Base-by-base conservation (phyloP, 2,888 invertebrate genomes). In the Campaea margaritaria region DNA sequence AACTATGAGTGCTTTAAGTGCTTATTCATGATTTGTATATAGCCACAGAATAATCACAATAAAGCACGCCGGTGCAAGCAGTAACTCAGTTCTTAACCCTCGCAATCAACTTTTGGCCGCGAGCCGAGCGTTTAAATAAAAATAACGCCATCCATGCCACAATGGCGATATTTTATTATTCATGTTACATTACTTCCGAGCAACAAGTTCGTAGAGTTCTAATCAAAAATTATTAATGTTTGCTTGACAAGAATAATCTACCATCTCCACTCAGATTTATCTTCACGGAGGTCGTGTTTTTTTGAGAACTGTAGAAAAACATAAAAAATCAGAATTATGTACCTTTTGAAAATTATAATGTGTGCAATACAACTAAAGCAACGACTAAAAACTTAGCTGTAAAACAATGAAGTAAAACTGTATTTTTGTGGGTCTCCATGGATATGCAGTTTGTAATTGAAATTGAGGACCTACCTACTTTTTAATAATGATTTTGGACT, bases 121-220 rank as follows among this genome's bases (percentile, higher is more conserved):
- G 16, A 10, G 54, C 49, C 48, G 53, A 48, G 39, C 41, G 16
- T 48, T 58, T 58, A 52, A 58, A 52, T 58, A 58, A 58, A 58
- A 59, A 49, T 16, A 46, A 27, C 46, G 34, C 49, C 48, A 39
- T 31, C 34, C 13, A 12, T 34, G 41, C 44, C 53, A 49, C 45
- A 53, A 34, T 13, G 52, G 52, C 48, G 13, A 49, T 54, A 49
- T 41, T 54, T 51, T 44, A 60, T 43, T 60, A 60, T 60, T 60
- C 60, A 60, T 55, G 55, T 50, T 46, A 47, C 51, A 60, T 55
- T 50, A 60, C 46, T 60, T 48, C 48, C 34, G 41, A 38, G 60
- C 60, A 60, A 60, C 55, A 60, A 55, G 60, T 60, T 14, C 12
- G 14, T 42, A 38, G 16, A 31, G 39, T 14, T 41, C 41, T 55